Evolutionary conservation across 1,140 invertebrate species (phyloP).

Genomic region (Pseudomyrmex flavicornis): DNA sequence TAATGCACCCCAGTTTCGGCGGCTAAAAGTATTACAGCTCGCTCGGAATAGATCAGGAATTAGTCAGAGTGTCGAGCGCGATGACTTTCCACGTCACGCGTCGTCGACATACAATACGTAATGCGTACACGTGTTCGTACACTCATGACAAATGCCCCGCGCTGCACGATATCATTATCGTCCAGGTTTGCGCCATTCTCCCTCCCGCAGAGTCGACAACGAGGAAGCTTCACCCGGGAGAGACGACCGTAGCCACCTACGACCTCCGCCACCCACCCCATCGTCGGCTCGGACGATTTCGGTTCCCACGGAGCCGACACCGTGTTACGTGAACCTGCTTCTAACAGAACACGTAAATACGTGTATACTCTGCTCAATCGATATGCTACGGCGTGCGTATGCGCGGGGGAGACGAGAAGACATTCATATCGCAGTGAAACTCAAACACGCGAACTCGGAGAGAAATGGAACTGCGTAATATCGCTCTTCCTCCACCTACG

Average conservation of each 20-base stretch:
- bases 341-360: slow-evolving; percentile 39
- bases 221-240: slow-evolving; percentile 35
- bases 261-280: neutral
- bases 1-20: neutral
- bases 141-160: slow-evolving; percentile 62
- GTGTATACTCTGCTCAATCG: slow-evolving; percentile 66
- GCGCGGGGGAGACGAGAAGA: slow-evolving; percentile 40
- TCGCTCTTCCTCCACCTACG: slow-evolving; percentile 44
- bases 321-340: slow-evolving; percentile 38
- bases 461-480: slow-evolving; percentile 67
- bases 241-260: slow-evolving; percentile 46
- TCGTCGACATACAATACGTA: neutral
- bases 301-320: slow-evolving; percentile 63
- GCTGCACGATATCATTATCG: slow-evolving; percentile 59
- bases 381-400: slow-evolving; percentile 69
- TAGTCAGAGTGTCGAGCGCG: slow-evolving; percentile 14
- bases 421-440: slow-evolving; percentile 75
- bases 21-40: neutral
- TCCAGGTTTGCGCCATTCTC: slow-evolving; percentile 10
- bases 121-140: slow-evolving; percentile 41
- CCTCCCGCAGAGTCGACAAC: neutral
- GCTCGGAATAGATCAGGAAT: slow-evolving; percentile 4
- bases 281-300: slow-evolving; percentile 15
- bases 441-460: slow-evolving; percentile 65
- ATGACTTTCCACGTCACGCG: slow-evolving; percentile 14